phyloP scores from a whole-genome alignment of 2,888 invertebrate species.

The Heliconius erato region DNA sequence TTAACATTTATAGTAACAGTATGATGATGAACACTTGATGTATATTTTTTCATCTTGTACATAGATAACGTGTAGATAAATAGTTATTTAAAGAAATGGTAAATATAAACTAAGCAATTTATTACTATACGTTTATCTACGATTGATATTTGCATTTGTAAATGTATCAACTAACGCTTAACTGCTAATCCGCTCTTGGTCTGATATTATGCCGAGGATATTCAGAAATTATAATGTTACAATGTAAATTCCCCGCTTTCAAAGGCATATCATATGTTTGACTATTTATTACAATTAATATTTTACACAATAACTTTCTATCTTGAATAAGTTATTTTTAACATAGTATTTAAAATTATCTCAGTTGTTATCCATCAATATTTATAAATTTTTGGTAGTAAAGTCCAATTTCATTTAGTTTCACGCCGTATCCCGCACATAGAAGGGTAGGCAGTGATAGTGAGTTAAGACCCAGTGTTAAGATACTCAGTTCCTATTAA shows the following conservation, averaged over 20 bases:
- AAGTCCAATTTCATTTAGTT: neutral
- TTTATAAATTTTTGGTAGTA: neutral
- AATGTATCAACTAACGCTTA: conserved; percentile 10
- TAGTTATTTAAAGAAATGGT: neutral
- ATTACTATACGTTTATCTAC: neutral
- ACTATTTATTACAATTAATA: neutral
- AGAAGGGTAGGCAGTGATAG: no score
- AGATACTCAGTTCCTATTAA: no score
- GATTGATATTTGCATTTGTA: conserved; percentile 10
- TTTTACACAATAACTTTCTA: neutral
- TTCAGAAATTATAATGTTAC: conserved; percentile 11
- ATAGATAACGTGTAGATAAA: neutral
- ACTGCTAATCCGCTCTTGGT: neutral
- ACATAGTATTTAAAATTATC: neutral
- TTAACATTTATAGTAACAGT: no score
- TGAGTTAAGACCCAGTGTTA: no score
- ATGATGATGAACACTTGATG: neutral
- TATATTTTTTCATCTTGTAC: neutral
- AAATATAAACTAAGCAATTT: neutral
- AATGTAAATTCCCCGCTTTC: conserved; percentile 6
- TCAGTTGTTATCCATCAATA: neutral
- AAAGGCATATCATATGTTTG: conserved; percentile 5
- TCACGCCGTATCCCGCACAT: no score
- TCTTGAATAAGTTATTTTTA: neutral
- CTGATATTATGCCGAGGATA: neutral